These are phyloP conservation scores for Torymus tubicola DNA, from an alignment of 2,888 invertebrate genomes.

Conservation along the genomic window DNA sequence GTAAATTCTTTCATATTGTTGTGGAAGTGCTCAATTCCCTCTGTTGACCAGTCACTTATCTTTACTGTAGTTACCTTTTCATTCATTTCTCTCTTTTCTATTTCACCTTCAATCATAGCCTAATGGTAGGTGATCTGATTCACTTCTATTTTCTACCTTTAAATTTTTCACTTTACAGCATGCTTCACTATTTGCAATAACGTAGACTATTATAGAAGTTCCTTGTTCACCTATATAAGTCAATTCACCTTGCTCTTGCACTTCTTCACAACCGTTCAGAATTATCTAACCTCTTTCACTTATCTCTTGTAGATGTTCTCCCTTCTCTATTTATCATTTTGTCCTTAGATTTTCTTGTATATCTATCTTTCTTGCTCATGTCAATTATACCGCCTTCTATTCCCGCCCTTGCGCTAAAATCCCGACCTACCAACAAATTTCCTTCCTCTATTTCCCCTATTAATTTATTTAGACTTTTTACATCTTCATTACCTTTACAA, in stretches of 20 bases:
- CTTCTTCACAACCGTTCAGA: too few relatives aligned
- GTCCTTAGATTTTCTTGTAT: too few relatives aligned
- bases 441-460: too few relatives aligned
- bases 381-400: too few relatives aligned
- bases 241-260: background rate
- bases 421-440: too few relatives aligned
- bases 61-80: background rate
- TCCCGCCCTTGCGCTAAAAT: too few relatives aligned
- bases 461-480: too few relatives aligned
- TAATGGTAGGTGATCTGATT: conserved; percentile 22
- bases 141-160: background rate
- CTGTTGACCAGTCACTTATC: conserved; percentile 1
- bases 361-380: too few relatives aligned
- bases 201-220: background rate
- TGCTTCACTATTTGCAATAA: background rate
- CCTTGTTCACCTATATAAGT: background rate
- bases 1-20: background rate
- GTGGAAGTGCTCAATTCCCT: background rate
- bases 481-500: too few relatives aligned
- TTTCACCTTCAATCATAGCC: background rate
- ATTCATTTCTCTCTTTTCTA: background rate
- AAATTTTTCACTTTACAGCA: background rate
- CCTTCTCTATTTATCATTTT: too few relatives aligned
- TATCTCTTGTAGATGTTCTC: too few relatives aligned
- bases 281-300: too few relatives aligned